Base-by-base conservation (phyloP, 2,888 invertebrate species). In the Taenaris catops region DNA sequence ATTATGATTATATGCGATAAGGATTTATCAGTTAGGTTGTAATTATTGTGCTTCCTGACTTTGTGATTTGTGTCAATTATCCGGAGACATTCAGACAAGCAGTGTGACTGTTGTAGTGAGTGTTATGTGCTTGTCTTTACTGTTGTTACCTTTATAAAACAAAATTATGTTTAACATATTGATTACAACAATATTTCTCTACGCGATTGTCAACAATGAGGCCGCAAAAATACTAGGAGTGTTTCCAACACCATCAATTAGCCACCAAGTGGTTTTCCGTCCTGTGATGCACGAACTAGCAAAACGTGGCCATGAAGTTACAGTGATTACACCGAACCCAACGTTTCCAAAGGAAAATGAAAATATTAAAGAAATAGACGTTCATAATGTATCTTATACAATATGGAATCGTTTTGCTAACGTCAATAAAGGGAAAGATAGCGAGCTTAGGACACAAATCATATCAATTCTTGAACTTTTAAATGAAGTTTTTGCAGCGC, bases 221-320 rank as follows among this genome's bases (percentile, higher is more conserved):
- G 6, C 19, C 1, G 19, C 19, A n/a, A 19, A 7, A 6, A 19
- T 19, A n/a, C 7, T 19, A 7, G 19, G n/a, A n/a, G 41, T 55
- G 1, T 55, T 56, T 32, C 63, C 62, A 2, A 42, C 44, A 2
- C 63, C 65, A 1, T 62, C 59, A 0, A 46, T 60, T 6, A 65
- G 64, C 20, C 65, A 65, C 37, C 61, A 63, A 47, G 44, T 59
- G 1, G 59, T 55, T 1, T 61, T 59, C 28, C 46, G 58, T 17
- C 49, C 58, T 2, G 33, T 64, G 0, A 57, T 51, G 4, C 42
- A 53, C 19, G 65, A 63, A 41, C 41, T 65, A 14, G 52, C 48
- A 1, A 58, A 32, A 31, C 46, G 60, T 11, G 62, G 65, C 0
- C 64, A 65, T 35, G 52, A 60, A 38, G 46, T 66, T 0, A 49